Base-by-base conservation (phyloP, 2,797 vertebrate species). In the Psittacula derbiana region DNA sequence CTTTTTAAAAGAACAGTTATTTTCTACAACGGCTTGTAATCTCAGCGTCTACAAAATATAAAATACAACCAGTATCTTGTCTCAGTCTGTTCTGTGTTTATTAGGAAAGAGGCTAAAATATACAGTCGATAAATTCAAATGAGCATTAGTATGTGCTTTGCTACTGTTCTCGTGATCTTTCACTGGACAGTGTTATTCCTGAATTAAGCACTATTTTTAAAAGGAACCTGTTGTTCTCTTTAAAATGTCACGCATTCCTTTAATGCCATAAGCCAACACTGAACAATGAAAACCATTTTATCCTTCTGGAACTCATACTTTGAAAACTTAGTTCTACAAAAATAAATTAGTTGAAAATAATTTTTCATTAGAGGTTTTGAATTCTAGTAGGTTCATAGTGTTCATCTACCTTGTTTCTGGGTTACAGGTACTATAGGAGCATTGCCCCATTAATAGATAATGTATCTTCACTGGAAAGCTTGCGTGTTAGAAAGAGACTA, bases 221-320 rank as follows among this genome's bases (percentile, higher is more conserved):
- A 97, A 95, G 82, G 91, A 97, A 97, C 92, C 94, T 96, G 95
- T 94, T 95, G 90, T 95, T 97, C 94, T 92, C 88, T 94, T 92
- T 52, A 94, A 94, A 96, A 97, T 95, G 95, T 94, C 95, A 94
- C 31, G 81, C 96, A 97, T 95, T 95, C 93, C 83, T 97, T 74
- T 58, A 94, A 93, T 95, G 60, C 90, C 92, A 92, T 57, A 86
- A 80, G 82, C 71, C 69, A 96, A 93, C 75, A 66, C 36, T 74
- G 91, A 93, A 95, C 94, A 92, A 95, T 52, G 76, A 88, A 89
- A 96, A 86, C 31, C 60, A 92, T 81, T 95, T 87, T 69, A 88
- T 80, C 21, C 85, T 66, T 61, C 55, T 70, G 81, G 64, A 92
- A 83, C 53, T 88, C 65, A 44, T 20, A 85, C 60, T 93, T 82